phyloP scores from a whole-genome alignment of 2,113 vertebrate species.

The Anguilla rostrata region DNA sequence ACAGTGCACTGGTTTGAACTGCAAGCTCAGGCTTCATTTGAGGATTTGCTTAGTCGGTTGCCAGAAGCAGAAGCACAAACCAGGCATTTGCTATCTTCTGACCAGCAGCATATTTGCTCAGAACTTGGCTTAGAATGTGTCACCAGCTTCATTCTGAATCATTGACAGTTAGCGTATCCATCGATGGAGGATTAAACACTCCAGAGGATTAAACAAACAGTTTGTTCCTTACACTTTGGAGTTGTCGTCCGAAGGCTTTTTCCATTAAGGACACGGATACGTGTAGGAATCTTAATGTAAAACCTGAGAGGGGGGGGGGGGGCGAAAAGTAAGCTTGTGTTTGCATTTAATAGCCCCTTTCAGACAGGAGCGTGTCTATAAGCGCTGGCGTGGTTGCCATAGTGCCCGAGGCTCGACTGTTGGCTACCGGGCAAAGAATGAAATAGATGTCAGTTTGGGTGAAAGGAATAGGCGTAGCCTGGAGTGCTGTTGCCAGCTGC shows the following conservation, averaged over 20 bases:
- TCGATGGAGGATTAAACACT: neutral
- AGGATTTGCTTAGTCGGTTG: neutral
- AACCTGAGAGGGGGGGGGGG: neutral
- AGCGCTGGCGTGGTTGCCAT: constrained; percentile 60
- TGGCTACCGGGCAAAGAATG: constrained; percentile 40
- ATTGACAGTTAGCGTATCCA: neutral
- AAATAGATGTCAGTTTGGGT: constrained; percentile 31
- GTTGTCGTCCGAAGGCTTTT: neutral
- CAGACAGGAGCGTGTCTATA: constrained; percentile 49
- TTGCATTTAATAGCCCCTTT: constrained; percentile 46
- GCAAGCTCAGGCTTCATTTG: neutral
- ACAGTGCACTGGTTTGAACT: neutral
- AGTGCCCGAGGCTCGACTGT: constrained; percentile 43
- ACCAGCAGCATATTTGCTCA: neutral
- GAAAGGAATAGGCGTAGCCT: constrained; percentile 38
- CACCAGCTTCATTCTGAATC: neutral
- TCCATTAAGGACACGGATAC: neutral
- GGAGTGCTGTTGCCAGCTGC: constrained; percentile 28
- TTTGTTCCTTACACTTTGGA: constrained; percentile 4
- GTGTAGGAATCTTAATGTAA: constrained; percentile 10
- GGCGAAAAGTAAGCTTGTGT: constrained; percentile 29
- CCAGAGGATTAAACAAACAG: neutral
- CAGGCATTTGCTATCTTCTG: neutral
- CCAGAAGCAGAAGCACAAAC: neutral
- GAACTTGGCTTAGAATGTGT: neutral